Evolutionary conservation across 2,888 invertebrate genomes (phyloP).

Genomic region (Meganola albula): DNA sequence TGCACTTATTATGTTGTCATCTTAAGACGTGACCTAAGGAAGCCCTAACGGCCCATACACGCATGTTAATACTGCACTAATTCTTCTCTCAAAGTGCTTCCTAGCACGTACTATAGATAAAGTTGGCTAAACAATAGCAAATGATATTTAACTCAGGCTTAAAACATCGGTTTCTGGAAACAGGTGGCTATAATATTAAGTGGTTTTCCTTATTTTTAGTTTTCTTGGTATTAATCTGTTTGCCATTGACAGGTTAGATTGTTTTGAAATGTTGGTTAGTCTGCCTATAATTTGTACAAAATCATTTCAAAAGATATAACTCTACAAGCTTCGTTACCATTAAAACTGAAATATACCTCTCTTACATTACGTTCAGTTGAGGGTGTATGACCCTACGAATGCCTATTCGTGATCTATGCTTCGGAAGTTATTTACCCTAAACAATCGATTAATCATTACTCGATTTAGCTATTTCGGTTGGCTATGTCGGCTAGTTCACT

Average conservation of each 20-base stretch:
- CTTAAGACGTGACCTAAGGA: constrained; percentile 20
- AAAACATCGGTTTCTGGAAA: constrained; percentile 12
- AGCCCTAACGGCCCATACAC: constrained; percentile 4
- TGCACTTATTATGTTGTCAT: constrained; percentile 23
- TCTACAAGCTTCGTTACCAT: too few relatives aligned
- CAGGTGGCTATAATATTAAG: constrained; percentile 5
- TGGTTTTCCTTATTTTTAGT: constrained; percentile 17
- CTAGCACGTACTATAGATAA: constrained; percentile 25
- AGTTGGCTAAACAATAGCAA: constrained; percentile 10
- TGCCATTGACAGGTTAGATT: background rate
- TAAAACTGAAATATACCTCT: too few relatives aligned
- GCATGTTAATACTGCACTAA: background rate
- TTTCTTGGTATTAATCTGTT: constrained; percentile 11
- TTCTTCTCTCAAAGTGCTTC: constrained; percentile 7
- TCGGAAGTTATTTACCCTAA: too few relatives aligned
- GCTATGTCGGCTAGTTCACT: too few relatives aligned
- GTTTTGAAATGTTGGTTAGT: constrained; percentile 1
- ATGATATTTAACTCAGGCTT: constrained; percentile 6
- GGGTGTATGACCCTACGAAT: too few relatives aligned
- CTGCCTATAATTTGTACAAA: too few relatives aligned
- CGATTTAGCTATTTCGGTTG: too few relatives aligned
- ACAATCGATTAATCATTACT: too few relatives aligned
- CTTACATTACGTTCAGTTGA: too few relatives aligned
- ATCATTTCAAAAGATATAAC: too few relatives aligned
- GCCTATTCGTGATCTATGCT: too few relatives aligned